Conservation (phyloP, 1,140 invertebrate genomes). For the Leptinotarsa undecemlineata region DNA sequence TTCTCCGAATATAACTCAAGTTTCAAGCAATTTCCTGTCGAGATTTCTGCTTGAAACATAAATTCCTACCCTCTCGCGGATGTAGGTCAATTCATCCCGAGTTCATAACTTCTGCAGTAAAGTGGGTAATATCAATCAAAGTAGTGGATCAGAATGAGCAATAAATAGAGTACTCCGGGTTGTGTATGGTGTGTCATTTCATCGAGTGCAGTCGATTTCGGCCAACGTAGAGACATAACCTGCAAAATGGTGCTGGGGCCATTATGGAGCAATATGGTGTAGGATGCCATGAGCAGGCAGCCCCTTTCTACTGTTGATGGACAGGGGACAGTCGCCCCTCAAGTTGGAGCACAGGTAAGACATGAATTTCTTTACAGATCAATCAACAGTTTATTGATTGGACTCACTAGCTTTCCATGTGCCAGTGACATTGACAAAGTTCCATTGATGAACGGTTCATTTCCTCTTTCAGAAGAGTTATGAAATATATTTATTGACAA, state of each 20-base stretch:
- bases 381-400: constrained; percentile 7
- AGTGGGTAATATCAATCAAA: constrained; percentile 6
- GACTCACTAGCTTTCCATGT: not conserved
- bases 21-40: not conserved
- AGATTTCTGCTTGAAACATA: not conserved
- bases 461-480: no score
- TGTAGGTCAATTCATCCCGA: constrained; percentile 10
- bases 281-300: constrained; percentile 52
- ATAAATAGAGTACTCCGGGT: not conserved
- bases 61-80: constrained; percentile 8
- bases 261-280: constrained; percentile 50
- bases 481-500: no score
- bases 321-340: constrained; percentile 50
- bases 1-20: not conserved
- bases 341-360: constrained; percentile 45
- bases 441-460: not conserved
- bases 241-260: constrained; percentile 35
- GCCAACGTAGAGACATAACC: constrained; percentile 32
- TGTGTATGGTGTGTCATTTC: constrained; percentile 8
- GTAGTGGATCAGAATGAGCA: constrained; percentile 14
- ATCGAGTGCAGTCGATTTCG: constrained; percentile 4
- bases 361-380: not conserved
- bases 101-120: not conserved
- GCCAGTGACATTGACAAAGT: not conserved
- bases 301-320: constrained; percentile 44